Base-by-base conservation (phyloP, 2,888 invertebrate species). In the Hydraecia micacea region DNA sequence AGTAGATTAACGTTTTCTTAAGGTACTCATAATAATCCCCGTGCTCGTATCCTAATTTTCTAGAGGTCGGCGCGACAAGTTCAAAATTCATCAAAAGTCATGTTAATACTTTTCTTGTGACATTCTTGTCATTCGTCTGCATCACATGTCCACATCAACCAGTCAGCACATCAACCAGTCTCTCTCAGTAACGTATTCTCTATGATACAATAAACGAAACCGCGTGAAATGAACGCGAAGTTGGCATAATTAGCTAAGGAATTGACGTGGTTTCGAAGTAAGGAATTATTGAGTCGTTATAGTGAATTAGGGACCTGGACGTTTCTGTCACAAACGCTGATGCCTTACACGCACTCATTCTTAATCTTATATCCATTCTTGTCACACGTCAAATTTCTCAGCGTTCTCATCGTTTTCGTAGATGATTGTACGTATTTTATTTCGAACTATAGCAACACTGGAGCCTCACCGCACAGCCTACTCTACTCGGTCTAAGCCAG, bases 401-500 rank as follows among this genome's bases (percentile, higher is more conserved):
- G 15, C 13, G 39, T 60, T 63, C 15, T 28, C 15, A 63, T 65
- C 9, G 18, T 70, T 36, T 39, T n/a, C 3, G 32, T 70, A 62
- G 25, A 60, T 60, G 1, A 6, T 36, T 63, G n/a, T 70, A 81
- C 84, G 62, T 79, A 72, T 75, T 74, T 55, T 25, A 36, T 62
- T 70, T 75, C 77, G 78, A 83, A 83, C 80, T 71, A 60, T 81
- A 75, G 86, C 88, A 90, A 84, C 87, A 86, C 79, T 46, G 79
- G 72, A 39, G 66, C 67, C 68, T 70, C 68, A n/a, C 79, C 71
- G 63, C 77, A 74, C 77, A 52, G 73, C 81, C 83, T 73, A 65
- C 77, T 28, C 73, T 9, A 68, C 36, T 60, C 70, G n/a, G n/a
- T 55, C 55, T 58, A 80, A 88, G 84, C 83, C 91, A 93, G 93